Evolutionary conservation across 2,113 vertebrate genomes (phyloP), one percentile per base, ranked within the genome.

Genomic region (Halcyon malimbica): DNA sequence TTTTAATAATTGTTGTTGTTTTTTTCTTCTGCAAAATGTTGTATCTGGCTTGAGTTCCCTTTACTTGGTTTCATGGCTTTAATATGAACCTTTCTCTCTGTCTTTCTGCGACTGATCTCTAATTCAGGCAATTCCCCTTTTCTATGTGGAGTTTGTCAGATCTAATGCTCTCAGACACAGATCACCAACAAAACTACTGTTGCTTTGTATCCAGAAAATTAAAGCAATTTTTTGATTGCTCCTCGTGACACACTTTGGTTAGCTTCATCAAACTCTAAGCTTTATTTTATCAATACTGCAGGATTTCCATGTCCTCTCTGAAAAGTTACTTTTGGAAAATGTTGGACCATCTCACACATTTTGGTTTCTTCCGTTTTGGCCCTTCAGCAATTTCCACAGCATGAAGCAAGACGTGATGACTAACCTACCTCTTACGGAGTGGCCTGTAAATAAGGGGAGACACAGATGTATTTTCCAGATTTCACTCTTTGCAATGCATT

Each of bases 321-420:
- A 80, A 20, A 42, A 91, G 63, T 18, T 37, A 31, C 62, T 1
- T 0, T 44, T 76, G 1, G 0, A 31, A 44, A 54, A 37, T 10
- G 10, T 15, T 50, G 76, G 57, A 41, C 7, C 20, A 31, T 7
- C 24, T 60, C 60, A 25, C 39, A 25, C 8, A 44, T 48, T 69
- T 53, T 4, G 1, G 13, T 42, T 84, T 64, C 69, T 78, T 70
- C 41, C 46, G 48, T 74, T 80, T 69, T 50, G 21, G 21, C 48
- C 39, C 54, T 60, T 69, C 54, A 33, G 25, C 41, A 48, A 35
- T 31, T 87, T 77, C 86, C 42, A 14, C 5, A 29, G 44, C 1
- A 2, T 17, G 70, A 74, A 82, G 26, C 0, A 13, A 70, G 51
- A 85, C 6, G 10, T 25, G 44, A 48, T 0, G 0, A 74, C 10